Evolutionary conservation across 2,113 vertebrate species (phyloP).

Genomic region (Trogon melanurus): DNA sequence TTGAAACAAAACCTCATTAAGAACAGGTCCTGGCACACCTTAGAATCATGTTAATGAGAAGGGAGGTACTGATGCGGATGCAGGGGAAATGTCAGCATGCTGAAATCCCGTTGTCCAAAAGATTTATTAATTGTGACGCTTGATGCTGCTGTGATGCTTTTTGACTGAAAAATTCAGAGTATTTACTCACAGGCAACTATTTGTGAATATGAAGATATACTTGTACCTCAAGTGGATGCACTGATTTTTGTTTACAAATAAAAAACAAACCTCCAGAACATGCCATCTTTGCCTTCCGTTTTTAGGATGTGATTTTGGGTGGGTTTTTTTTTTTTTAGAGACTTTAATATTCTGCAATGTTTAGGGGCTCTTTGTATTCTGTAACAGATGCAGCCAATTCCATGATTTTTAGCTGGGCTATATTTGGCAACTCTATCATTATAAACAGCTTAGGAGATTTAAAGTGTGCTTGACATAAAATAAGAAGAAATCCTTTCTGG

Average conservation of each 20-base stretch:
- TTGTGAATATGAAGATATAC: not conserved
- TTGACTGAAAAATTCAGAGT: not conserved
- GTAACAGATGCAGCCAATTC: slow-evolving; percentile 51
- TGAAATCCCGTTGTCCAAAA: not conserved
- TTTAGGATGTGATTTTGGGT: too few relatives aligned
- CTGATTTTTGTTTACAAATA: not conserved
- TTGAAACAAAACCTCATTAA: not conserved
- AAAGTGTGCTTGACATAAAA: slow-evolving; percentile 41
- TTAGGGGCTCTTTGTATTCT: not conserved
- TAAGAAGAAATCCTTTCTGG: not conserved
- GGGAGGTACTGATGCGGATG: not conserved
- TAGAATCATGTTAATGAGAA: not conserved
- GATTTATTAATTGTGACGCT: not conserved
- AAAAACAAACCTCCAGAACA: not conserved
- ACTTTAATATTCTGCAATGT: not conserved
- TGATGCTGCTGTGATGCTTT: not conserved
- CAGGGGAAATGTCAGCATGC: not conserved
- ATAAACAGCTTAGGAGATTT: slow-evolving; percentile 62
- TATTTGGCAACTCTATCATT: slow-evolving; percentile 53
- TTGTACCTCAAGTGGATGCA: not conserved
- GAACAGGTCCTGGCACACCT: not conserved
- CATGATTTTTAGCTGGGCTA: slow-evolving; percentile 18
- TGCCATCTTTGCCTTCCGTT: not conserved
- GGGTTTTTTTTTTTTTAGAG: not conserved
- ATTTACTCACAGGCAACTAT: not conserved